Conservation (phyloP, 2,113 vertebrate genomes). For the Lathamus discolor region DNA sequence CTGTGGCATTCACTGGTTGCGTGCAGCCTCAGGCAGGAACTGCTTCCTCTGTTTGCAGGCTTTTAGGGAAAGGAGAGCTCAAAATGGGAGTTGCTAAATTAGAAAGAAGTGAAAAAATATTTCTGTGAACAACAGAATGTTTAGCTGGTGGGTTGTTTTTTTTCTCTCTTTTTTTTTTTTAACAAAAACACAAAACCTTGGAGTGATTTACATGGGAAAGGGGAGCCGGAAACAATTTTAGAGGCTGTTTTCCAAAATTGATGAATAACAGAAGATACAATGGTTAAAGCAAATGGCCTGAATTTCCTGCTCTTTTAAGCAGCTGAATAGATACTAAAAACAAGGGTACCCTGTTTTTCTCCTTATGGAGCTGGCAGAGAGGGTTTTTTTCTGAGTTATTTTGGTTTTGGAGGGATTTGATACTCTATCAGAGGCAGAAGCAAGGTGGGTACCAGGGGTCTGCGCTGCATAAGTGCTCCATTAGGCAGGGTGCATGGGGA, state of each 20-base stretch:
- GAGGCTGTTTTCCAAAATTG: conserved; percentile 70
- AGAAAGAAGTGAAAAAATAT: conserved; percentile 57
- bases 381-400: background rate
- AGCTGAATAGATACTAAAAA: conserved; percentile 41
- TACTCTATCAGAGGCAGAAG: background rate
- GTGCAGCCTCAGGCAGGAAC: conserved; percentile 71
- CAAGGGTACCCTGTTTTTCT: conserved; percentile 51
- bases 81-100: conserved; percentile 63
- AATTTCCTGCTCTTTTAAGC: conserved; percentile 68
- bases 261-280: conserved; percentile 67
- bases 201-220: conserved; percentile 76
- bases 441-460: background rate
- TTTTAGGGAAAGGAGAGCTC: conserved; percentile 51
- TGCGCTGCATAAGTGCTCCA: rapidly evolving
- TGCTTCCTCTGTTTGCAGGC: conserved; percentile 70
- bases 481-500: background rate
- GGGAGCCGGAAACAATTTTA: conserved; percentile 51
- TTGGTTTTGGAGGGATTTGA: background rate
- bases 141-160: background rate
- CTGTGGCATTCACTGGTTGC: conserved; percentile 41
- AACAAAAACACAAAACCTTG: background rate
- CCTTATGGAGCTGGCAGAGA: background rate
- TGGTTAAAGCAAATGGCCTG: conserved; percentile 54
- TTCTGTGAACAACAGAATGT: conserved; percentile 25
- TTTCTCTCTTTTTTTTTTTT: background rate